Evolutionary conservation across 2,113 vertebrate genomes (phyloP).

Genomic region (Scomber colias): DNA sequence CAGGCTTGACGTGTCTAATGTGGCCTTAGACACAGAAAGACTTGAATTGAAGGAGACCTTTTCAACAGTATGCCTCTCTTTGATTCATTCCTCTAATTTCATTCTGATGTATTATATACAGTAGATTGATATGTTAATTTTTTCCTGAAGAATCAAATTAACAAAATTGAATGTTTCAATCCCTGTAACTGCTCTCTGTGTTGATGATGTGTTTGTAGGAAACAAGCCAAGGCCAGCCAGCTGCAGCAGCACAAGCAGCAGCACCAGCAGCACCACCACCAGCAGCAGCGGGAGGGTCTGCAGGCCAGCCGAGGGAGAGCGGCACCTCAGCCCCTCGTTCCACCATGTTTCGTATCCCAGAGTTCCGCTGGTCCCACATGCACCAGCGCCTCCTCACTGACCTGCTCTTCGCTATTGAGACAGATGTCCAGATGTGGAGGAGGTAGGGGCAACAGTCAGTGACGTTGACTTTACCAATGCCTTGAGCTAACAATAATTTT

Average conservation of each 20-base stretch:
- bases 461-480: conserved; percentile 21
- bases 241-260: conserved; percentile 35
- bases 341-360: conserved; percentile 95
- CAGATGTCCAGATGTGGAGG: conserved; percentile 99
- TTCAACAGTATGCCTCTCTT: conserved; percentile 62
- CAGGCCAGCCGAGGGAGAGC: conserved; percentile 85
- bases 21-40: conserved; percentile 94
- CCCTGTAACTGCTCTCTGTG: neutral
- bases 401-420: conserved; percentile 97
- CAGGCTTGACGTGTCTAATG: conserved; percentile 93
- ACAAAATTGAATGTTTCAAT: neutral
- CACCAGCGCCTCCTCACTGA: conserved; percentile 98
- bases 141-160: neutral
- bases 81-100: neutral
- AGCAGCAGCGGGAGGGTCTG: conserved; percentile 66
- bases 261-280: conserved; percentile 57
- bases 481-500: conserved; percentile 17
- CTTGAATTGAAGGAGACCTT: conserved; percentile 89
- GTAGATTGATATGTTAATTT: neutral
- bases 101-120: neutral
- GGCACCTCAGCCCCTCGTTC: conserved; percentile 82
- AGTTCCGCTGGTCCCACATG: conserved; percentile 97
- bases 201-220: conserved; percentile 65
- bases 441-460: conserved; percentile 82
- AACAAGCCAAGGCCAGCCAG: conserved; percentile 77